Evolutionary conservation across 2,888 invertebrate genomes (phyloP), one percentile per base, ranked within the genome.

Genomic region (Empis stercorea): DNA sequence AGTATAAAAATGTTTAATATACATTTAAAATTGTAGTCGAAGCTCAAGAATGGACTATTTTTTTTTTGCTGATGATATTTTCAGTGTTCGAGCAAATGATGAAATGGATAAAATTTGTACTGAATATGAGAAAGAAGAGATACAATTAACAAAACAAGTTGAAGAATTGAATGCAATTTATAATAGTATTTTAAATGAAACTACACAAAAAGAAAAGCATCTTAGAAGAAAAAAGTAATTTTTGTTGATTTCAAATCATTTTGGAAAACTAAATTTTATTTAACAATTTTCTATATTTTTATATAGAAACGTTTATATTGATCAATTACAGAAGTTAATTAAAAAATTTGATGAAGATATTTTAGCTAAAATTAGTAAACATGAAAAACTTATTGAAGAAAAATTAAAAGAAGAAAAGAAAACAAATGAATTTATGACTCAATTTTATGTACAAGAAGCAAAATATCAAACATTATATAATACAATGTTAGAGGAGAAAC

Each of bases 321-420:
- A 63, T 10, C 65, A 66, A 48, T 53, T 69, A 0, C 57, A 63
- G 47, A 51, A 54, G 3, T 50, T 64, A 10, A 51, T 68, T 2
- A 61, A 56, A 13, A 68, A 62, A 52, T 69, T 63, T 46, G 68
- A 68, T 45, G 52, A 55, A 32, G 56, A 57, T 30, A 62, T 69
- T 47, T 57, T 58, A 3, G 65, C 66, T 5, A 62, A 63, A 51
- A 57, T 59, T 16, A 47, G 54, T 10, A 64, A 66, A 49, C 58
- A 61, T 30, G 20, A 59, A 4, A 45, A 54, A 3, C 51, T 69
- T 1, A 51, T 54, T 37, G 57, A 59, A 2, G 47, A 56, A 16
- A 55, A 59, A 17, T 51, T 58, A 9, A 51, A 47, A 10, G 55
- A 58, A 6, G 54, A 58, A 4, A 46, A 50, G n/a, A 43, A 52